Conservation (phyloP, 2,888 invertebrate genomes). For the Acrobasis consociella region DNA sequence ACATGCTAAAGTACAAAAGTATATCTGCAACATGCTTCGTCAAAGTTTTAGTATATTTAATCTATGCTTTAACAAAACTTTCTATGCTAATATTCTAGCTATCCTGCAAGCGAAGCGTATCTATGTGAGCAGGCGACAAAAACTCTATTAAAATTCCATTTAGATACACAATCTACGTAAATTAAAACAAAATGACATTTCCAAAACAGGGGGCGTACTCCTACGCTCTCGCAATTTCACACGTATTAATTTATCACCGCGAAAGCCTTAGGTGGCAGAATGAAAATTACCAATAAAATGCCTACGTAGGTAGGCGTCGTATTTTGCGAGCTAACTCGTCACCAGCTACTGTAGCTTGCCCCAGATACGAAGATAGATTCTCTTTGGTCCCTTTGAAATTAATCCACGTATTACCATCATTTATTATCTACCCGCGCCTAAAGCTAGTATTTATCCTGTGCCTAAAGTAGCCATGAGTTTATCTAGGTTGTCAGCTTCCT, state of each 20-base stretch:
- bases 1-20: too few relatives aligned
- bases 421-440: background rate
- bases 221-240: conserved; percentile 13
- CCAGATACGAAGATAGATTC: conserved; percentile 4
- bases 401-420: background rate
- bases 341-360: conserved; percentile 7
- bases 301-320: conserved; percentile 6
- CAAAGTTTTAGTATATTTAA: too few relatives aligned
- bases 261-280: conserved; percentile 18
- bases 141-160: background rate
- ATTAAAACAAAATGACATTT: conserved; percentile 4
- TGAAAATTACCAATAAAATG: conserved; percentile 21
- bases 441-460: too few relatives aligned
- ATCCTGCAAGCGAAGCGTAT: too few relatives aligned
- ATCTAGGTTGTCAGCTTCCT: too few relatives aligned
- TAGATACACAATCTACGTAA: conserved; percentile 1
- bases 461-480: too few relatives aligned
- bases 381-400: background rate
- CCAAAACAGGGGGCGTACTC: background rate
- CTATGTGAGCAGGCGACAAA: background rate
- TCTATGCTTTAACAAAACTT: too few relatives aligned
- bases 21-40: too few relatives aligned
- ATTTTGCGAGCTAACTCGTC: conserved; percentile 14
- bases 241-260: conserved; percentile 19
- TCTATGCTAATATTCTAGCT: too few relatives aligned